These are phyloP conservation scores for Typhlomys cinereus DNA, from an alignment of 2,113 vertebrate genomes.

Conservation along the genomic window DNA sequence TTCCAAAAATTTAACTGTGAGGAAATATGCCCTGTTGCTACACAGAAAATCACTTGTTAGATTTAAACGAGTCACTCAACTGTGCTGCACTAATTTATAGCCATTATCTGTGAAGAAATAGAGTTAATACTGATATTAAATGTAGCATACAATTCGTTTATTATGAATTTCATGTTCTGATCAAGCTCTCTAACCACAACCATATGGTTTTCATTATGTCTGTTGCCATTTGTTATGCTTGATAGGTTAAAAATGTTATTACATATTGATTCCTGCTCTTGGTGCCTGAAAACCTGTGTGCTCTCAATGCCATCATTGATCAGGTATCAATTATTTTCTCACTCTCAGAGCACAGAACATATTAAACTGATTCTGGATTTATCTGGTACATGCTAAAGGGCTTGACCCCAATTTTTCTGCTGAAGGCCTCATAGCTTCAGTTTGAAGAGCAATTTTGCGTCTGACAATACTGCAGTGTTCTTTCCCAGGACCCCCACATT, in stretches of 20 bases:
- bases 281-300: constrained; percentile 56
- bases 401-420: constrained; percentile 75
- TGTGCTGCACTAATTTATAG: constrained; percentile 60
- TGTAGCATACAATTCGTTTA: constrained; percentile 69
- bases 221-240: constrained; percentile 72
- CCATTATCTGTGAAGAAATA: constrained; percentile 63
- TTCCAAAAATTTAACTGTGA: not conserved
- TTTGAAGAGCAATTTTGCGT: constrained; percentile 73
- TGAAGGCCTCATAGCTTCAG: constrained; percentile 71
- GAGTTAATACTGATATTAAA: constrained; percentile 70
- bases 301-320: constrained; percentile 57
- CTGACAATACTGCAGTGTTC: constrained; percentile 35
- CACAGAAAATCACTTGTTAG: constrained; percentile 51
- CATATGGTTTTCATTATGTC: constrained; percentile 78
- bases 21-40: constrained; percentile 38
- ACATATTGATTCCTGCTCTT: constrained; percentile 59
- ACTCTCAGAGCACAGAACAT: constrained; percentile 54
- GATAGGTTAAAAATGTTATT: constrained; percentile 75
- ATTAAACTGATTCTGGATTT: constrained; percentile 66
- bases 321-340: constrained; percentile 62
- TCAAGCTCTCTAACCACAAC: constrained; percentile 69
- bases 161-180: constrained; percentile 74
- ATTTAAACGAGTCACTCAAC: constrained; percentile 64
- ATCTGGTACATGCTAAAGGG: constrained; percentile 60
- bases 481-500: constrained; percentile 7